Evolutionary conservation across 2,888 invertebrate species (phyloP).

Genomic region (Drosophila leonis): DNA sequence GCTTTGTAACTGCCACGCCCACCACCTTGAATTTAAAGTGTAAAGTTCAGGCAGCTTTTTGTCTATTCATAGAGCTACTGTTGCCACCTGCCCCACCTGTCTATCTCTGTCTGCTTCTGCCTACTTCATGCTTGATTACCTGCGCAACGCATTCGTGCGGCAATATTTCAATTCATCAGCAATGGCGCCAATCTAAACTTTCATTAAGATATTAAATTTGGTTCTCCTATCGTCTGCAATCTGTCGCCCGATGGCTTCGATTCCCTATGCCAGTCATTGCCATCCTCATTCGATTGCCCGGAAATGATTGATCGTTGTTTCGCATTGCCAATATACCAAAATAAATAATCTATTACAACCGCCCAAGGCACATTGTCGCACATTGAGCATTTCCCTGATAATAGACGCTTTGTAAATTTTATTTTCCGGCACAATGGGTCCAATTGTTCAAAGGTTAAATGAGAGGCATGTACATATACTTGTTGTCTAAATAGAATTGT

Average conservation of each 20-base stretch:
- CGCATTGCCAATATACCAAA: slow-evolving; percentile 49
- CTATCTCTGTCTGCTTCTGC: slow-evolving; percentile 30
- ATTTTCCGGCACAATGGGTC: slow-evolving; percentile 13
- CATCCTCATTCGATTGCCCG: slow-evolving; percentile 69
- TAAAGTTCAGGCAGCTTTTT: slow-evolving; percentile 16
- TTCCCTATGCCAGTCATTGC: slow-evolving; percentile 34
- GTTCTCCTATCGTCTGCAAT: slow-evolving; percentile 3
- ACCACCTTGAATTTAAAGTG: neutral
- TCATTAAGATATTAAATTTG: slow-evolving; percentile 71
- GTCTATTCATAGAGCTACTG: slow-evolving; percentile 50
- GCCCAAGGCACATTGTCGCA: slow-evolving; percentile 27
- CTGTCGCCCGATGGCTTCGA: neutral
- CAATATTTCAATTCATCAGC: slow-evolving; percentile 79
- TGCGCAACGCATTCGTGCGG: slow-evolving; percentile 74
- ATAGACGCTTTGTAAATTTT: slow-evolving; percentile 13
- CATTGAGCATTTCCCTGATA: slow-evolving; percentile 50
- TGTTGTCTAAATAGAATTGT: neutral
- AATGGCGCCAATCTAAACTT: slow-evolving; percentile 68
- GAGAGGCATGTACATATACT: slow-evolving; percentile 13
- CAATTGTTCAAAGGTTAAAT: slow-evolving; percentile 60
- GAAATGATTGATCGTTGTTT: slow-evolving; percentile 71
- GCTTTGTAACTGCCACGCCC: slow-evolving; percentile 18
- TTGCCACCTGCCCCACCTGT: neutral
- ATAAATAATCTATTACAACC: slow-evolving; percentile 60
- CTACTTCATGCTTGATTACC: slow-evolving; percentile 75